Evolutionary conservation across 2,888 invertebrate species (phyloP), one percentile per base, ranked within the genome.

Genomic region (Saturnia pavonia): DNA sequence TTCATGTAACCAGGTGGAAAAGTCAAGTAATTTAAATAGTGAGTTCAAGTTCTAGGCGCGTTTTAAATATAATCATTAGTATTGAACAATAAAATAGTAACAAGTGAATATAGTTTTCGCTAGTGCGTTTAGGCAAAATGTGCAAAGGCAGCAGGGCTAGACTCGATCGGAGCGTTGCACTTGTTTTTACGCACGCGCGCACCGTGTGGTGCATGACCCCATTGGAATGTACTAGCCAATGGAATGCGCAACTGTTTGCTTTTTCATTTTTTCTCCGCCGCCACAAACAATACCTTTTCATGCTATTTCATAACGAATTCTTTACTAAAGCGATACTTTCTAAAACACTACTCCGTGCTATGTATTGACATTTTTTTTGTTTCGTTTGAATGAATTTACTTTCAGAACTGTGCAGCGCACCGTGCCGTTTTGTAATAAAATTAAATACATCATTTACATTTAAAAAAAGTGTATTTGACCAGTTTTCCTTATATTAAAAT

Each of bases 231-330:
- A 86, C 90, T 91, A 89, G 90, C 88, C 88, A 77, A 84, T 87
- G 93, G 93, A 91, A 92, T 94, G 93, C 90, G 92, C 92, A 91
- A 93, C 91, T 92, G 92, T 93, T 93, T 93, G 89, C 91, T 90
- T 90, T 91, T 91, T 88, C 76, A 86, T 90, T 91, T 91, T 89
- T 88, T 83, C 84, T 84, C 83, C 80, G 82, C 84, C 85, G 86
- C 86, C 87, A 89, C 91, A 91, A 91, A 91, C 91, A 92, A 92
- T 91, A 88, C 88, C 88, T 88, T 90, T 90, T 88, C 90, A 87
- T 88, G 87, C 87, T 86, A 89, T 90, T 91, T 90, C 91, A 90
- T 90, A 91, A 90, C 89, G 87, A 89, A 90, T 89, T 90, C 89
- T 87, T 88, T 85, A 81, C 85, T 82, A 83, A 85, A 83, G 81